These are phyloP conservation scores for Coenonympha glycerion DNA, from an alignment of 2,888 invertebrate genomes.

Conservation along the genomic window DNA sequence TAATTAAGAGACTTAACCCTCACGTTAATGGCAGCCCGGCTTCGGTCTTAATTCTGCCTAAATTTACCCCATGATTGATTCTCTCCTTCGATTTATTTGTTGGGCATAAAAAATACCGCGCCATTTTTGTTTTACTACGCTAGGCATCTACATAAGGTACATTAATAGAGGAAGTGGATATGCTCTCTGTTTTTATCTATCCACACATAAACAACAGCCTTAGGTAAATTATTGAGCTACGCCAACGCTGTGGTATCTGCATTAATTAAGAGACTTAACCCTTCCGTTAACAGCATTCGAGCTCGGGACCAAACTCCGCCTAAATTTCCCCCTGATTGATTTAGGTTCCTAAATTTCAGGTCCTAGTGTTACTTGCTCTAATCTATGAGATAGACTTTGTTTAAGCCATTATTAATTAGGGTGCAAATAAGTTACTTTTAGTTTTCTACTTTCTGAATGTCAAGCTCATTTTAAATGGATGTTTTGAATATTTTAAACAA, in stretches of 20 bases:
- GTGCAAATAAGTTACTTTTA: not conserved
- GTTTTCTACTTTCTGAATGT: no score
- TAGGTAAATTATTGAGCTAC: not conserved
- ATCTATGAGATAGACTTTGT: slow-evolving; percentile 7
- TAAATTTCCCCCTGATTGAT: slow-evolving; percentile 44
- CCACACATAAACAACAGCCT: not conserved
- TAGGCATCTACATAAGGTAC: no score
- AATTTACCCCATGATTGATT: slow-evolving; percentile 7
- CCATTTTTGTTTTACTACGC: not conserved
- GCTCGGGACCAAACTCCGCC: slow-evolving; percentile 33
- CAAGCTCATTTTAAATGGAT: no score
- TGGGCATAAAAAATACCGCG: not conserved
- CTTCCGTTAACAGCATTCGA: slow-evolving; percentile 42
- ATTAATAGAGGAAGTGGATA: no score
- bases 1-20: slow-evolving; percentile 7
- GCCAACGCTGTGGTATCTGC: slow-evolving; percentile 39
- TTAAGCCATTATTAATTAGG: slow-evolving; percentile 6
- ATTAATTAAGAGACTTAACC: slow-evolving; percentile 56
- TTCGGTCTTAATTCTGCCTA: slow-evolving; percentile 3
- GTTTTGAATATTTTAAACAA: no score
- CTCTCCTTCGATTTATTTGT: slow-evolving; percentile 1
- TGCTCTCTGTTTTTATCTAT: not conserved
- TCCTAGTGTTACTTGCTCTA: not conserved
- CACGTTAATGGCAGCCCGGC: slow-evolving; percentile 1
- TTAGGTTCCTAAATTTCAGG: slow-evolving; percentile 36